Evolutionary conservation across 2,113 vertebrate genomes (phyloP).

Genomic region (Cheilinus undulatus): DNA sequence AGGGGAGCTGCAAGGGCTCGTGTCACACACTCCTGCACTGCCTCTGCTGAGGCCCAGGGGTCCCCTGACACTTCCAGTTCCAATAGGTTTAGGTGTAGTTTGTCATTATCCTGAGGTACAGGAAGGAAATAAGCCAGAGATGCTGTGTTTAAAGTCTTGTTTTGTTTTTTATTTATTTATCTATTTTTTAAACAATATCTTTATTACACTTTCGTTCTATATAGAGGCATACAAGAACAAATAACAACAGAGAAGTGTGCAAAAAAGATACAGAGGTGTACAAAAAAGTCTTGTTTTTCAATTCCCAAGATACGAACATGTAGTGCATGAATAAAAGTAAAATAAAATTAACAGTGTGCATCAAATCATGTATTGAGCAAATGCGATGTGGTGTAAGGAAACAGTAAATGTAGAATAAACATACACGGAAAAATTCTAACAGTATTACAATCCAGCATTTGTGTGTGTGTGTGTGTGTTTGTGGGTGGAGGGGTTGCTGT

Average conservation of each 20-base stretch:
- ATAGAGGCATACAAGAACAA: too few species aligned
- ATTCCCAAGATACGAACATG: too few species aligned
- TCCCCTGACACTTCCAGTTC: constrained; percentile 87
- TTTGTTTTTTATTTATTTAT: too few species aligned
- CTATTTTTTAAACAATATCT: too few species aligned
- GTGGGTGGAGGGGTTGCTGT: not conserved
- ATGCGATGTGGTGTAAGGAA: not conserved
- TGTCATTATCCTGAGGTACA: constrained; percentile 82
- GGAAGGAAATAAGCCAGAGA: not conserved
- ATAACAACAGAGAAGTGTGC: too few species aligned
- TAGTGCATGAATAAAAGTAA: too few species aligned
- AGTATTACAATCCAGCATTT: not conserved
- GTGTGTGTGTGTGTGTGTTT: too few species aligned
- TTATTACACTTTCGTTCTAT: too few species aligned
- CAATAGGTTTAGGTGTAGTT: constrained; percentile 86
- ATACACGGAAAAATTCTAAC: not conserved
- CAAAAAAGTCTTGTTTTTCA: too few species aligned
- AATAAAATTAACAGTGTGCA: not conserved
- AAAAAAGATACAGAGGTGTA: too few species aligned
- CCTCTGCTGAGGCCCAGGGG: constrained; percentile 76
- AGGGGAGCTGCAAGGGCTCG: constrained; percentile 85
- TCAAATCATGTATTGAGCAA: not conserved
- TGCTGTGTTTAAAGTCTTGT: too few species aligned
- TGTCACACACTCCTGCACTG: constrained; percentile 86
- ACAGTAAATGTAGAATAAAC: not conserved